These are phyloP conservation scores for Volucella zonaria DNA, from an alignment of 2,888 invertebrate species.

Conservation along the genomic window DNA sequence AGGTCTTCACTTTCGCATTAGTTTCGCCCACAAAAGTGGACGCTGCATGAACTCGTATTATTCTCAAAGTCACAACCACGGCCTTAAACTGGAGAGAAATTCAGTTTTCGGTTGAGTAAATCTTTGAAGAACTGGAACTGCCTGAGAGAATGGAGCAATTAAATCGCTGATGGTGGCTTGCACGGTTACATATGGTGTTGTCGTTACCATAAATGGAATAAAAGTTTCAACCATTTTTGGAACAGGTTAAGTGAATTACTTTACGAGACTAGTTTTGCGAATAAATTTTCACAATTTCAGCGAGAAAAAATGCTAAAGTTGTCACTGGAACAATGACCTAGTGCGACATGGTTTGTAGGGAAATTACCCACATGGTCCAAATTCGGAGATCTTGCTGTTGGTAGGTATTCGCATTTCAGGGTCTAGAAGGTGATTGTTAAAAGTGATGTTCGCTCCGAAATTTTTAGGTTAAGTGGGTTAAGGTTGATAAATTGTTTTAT, in stretches of 20 bases:
- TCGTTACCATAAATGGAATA: constrained; percentile 28
- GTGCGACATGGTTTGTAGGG: neutral
- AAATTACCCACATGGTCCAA: constrained; percentile 4
- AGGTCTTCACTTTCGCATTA: constrained; percentile 36
- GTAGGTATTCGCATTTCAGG: constrained; percentile 6
- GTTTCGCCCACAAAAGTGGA: neutral
- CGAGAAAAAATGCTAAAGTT: constrained; percentile 1
- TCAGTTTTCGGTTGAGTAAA: constrained; percentile 10
- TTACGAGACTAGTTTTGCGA: constrained; percentile 7
- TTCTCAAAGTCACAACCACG: neutral
- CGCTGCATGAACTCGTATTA: constrained; percentile 7
- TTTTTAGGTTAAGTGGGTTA: neutral
- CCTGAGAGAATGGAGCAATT: constrained; percentile 17
- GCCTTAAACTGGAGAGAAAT: constrained; percentile 12
- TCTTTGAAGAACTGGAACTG: neutral
- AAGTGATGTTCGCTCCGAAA: neutral
- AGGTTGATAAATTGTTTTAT: neutral
- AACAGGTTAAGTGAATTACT: constrained; percentile 36
- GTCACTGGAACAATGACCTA: constrained; percentile 29
- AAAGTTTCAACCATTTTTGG: constrained; percentile 3
- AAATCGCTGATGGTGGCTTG: neutral
- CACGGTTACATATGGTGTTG: neutral
- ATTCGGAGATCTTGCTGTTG: constrained; percentile 11
- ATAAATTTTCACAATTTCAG: constrained; percentile 15
- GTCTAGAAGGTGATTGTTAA: neutral